Base-by-base conservation (phyloP, 2,888 invertebrate genomes). In the Athrips mouffetella region DNA sequence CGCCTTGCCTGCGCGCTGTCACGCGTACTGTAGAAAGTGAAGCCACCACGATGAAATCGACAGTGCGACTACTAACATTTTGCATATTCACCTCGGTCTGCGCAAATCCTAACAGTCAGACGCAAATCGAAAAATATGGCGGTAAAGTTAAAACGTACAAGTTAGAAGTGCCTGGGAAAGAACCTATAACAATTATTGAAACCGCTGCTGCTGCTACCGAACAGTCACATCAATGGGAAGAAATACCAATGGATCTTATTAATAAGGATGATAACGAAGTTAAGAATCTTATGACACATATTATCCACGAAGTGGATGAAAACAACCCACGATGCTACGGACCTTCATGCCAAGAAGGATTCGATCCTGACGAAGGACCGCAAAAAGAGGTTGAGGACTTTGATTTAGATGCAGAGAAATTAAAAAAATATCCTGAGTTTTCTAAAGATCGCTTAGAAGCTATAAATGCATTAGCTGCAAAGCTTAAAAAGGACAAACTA, bases 301-400 rank as follows among this genome's bases (percentile, higher is more conserved):
- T 83, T n/a, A 80, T 86, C 33, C 79, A 86, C 45, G 84, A 86
- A 6, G 66, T 76, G 1, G 70, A 77, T 52, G 76, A 72, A 20
- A 69, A 76, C 39, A 65, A 65, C 16, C 84, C 80, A 1, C 72
- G 88, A 13, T 89, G 89, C 44, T 88, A 80, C 27, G 89, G 89
- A 27, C 87, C 89, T 7, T 88, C 87, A 0, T 83, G 89, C 55
- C 85, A 86, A 58, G 76, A 78, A 55, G 76, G 77, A 21, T 83
- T 73, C 45, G 64, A 68, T 35, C 70, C 66, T 30, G 66, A 75
- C 21, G 67, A 76, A 57, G 71, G 80, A 54, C 82, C 87, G 1
- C 91, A 92, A 2, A 91, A 91, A 52, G 89, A 90, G 35, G 71
- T 92, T 13, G 91, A 92, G 53, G 91, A 92, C 58, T 81, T 92